A percentile compares a stretch with the other conserved stretches of the same genome.
These are phyloP conservation scores for Xestia sexstrigata DNA, from an alignment of 2,888 invertebrate species.

Conservation along the genomic window DNA sequence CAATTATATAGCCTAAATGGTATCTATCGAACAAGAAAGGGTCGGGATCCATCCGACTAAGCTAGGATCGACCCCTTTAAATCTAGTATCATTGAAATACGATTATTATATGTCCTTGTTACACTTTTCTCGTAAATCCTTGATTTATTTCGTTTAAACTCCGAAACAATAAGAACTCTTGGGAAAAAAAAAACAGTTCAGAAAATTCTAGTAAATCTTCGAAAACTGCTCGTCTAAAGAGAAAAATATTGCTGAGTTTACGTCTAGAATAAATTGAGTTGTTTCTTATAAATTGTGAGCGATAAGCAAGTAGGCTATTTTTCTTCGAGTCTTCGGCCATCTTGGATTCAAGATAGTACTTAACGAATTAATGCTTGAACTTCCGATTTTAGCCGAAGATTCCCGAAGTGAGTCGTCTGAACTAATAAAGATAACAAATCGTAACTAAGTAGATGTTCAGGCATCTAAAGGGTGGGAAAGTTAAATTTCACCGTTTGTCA, in stretches of 20 bases:
- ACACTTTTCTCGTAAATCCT: conserved; percentile 26
- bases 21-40: conserved; percentile 38
- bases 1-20: conserved; percentile 49
- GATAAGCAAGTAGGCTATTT: conserved; percentile 38
- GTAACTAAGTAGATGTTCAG: conserved; percentile 31
- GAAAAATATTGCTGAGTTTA: conserved; percentile 31
- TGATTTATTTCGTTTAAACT: conserved; percentile 37
- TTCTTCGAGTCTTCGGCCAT: conserved; percentile 15
- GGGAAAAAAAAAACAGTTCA: conserved; percentile 19
- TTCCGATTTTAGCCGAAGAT: conserved; percentile 34
- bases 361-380: conserved; percentile 38
- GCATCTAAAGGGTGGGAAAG: conserved; percentile 37
- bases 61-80: conserved; percentile 45
- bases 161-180: conserved; percentile 30
- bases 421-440: conserved; percentile 65
- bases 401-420: conserved; percentile 36
- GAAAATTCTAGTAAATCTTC: conserved; percentile 18
- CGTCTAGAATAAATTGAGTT: conserved; percentile 49
- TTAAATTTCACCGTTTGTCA: conserved; percentile 61
- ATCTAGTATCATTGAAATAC: conserved; percentile 56
- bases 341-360: conserved; percentile 29
- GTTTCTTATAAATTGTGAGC: conserved; percentile 38
- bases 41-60: conserved; percentile 36
- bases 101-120: conserved; percentile 46
- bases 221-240: conserved; percentile 23